Conservation (phyloP, 1,140 invertebrate genomes). For the Hetaerina americana region DNA sequence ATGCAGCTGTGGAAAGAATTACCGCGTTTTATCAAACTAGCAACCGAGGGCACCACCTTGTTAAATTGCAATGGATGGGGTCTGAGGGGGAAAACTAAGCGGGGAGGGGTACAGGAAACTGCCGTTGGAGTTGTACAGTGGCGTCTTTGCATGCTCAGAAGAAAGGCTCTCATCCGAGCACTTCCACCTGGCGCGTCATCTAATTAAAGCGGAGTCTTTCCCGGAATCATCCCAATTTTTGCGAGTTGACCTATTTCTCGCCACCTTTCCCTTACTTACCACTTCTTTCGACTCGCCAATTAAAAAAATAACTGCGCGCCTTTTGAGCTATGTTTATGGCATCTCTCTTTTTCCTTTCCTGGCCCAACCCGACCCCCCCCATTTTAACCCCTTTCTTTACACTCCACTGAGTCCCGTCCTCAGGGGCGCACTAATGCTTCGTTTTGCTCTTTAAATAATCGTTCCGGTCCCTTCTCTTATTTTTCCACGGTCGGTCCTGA, state of each 20-base stretch:
- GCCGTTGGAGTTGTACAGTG: too few relatives aligned
- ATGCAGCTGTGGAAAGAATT: too few relatives aligned
- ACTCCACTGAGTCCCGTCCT: not conserved
- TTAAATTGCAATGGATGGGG: too few relatives aligned
- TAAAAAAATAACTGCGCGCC: not conserved
- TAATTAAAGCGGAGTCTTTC: not conserved
- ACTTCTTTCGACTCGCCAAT: too few relatives aligned
- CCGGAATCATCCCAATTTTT: not conserved
- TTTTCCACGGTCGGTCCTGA: too few relatives aligned
- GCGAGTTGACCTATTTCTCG: not conserved
- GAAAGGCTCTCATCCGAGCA: not conserved
- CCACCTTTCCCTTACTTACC: not conserved
- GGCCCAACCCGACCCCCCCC: not conserved
- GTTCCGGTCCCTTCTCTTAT: too few relatives aligned
- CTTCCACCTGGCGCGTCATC: not conserved
- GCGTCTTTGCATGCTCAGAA: not conserved
- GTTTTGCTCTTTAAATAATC: too few relatives aligned
- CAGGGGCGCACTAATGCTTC: too few relatives aligned
- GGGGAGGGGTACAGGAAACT: too few relatives aligned
- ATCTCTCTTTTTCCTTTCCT: not conserved
- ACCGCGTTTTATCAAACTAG: too few relatives aligned
- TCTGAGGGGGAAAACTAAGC: too few relatives aligned
- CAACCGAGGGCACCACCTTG: too few relatives aligned
- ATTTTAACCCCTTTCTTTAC: not conserved
- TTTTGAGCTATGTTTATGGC: not conserved